Conservation (phyloP, 2,113 vertebrate genomes). For the Corythoichthys haematopterus region DNA sequence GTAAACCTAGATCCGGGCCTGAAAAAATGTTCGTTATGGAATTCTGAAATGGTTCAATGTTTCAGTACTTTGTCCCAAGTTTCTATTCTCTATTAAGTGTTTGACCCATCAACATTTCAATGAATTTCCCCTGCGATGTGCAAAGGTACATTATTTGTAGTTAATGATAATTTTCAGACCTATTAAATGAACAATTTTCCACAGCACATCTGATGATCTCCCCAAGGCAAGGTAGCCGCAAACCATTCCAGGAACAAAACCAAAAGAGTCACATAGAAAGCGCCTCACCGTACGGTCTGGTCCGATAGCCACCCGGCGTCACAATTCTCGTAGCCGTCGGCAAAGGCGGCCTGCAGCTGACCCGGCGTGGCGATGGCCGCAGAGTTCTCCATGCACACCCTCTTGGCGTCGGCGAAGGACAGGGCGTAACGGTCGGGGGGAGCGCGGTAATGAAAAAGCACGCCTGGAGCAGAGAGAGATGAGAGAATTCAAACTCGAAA, state of each 20-base stretch:
- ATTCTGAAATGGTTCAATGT: too few species aligned
- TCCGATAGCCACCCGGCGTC: slow-evolving; percentile 94
- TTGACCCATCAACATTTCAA: background rate
- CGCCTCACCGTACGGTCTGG: slow-evolving; percentile 81
- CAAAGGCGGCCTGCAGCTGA: slow-evolving; percentile 89
- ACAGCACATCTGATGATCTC: too few species aligned
- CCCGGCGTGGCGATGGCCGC: slow-evolving; percentile 78
- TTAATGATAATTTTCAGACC: too few species aligned
- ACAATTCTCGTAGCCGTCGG: slow-evolving; percentile 94
- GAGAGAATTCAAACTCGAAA: slow-evolving; percentile 25
- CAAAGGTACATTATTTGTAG: too few species aligned
- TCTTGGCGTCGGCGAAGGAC: slow-evolving; percentile 78
- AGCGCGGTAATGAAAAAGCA: slow-evolving; percentile 92
- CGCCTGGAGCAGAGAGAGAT: slow-evolving; percentile 66
- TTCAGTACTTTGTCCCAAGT: too few species aligned
- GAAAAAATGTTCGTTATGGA: too few species aligned
- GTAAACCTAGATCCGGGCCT: too few species aligned
- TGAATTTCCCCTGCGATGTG: background rate
- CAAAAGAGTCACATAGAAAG: too few species aligned
- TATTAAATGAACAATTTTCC: too few species aligned
- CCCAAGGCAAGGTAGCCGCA: too few species aligned
- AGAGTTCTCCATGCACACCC: slow-evolving; percentile 82
- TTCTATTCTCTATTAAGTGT: too few species aligned
- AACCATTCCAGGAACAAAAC: too few species aligned
- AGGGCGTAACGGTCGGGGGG: slow-evolving; percentile 83